Percentiles rank a stretch among this genome's conserved stretches.
These are phyloP conservation scores for Autographa gamma DNA, from an alignment of 2,888 invertebrate genomes.

Conservation along the genomic window DNA sequence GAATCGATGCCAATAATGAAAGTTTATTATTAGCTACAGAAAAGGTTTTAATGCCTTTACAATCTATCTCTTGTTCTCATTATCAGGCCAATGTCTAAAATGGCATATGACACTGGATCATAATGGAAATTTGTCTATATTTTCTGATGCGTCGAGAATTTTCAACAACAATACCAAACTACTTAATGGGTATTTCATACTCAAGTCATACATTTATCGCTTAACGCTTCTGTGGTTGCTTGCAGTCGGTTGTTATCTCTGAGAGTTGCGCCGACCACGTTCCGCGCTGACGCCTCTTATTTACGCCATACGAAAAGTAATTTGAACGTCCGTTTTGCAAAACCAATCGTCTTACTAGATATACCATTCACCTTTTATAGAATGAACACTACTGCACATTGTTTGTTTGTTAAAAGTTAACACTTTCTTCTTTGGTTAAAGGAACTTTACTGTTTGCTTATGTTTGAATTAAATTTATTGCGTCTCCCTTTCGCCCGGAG, in stretches of 20 bases:
- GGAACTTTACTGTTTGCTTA: not conserved
- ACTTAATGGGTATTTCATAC: conserved; percentile 45
- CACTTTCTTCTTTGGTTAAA: conserved; percentile 30
- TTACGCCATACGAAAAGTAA: conserved; percentile 76
- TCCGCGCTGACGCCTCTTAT: conserved; percentile 78
- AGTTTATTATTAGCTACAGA: not conserved
- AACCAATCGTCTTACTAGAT: conserved; percentile 58
- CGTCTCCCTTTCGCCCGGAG: conserved; percentile 7
- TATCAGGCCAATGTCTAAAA: not conserved
- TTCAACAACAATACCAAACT: conserved; percentile 39
- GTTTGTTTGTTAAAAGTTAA: conserved; percentile 23
- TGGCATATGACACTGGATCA: not conserved
- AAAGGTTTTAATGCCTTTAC: not conserved
- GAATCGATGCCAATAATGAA: conserved; percentile 1
- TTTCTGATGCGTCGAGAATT: conserved; percentile 35
- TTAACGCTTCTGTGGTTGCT: conserved; percentile 66
- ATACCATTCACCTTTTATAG: conserved; percentile 49
- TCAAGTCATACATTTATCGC: conserved; percentile 60
- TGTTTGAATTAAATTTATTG: not conserved
- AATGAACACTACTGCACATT: conserved; percentile 26
- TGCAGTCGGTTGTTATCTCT: conserved; percentile 73
- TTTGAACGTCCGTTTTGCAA: conserved; percentile 76
- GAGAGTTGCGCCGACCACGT: conserved; percentile 69
- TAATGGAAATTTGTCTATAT: conserved; percentile 19
- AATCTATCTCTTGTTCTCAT: not conserved